Percentiles rank a stretch among this genome's conserved stretches.
phyloP scores from a whole-genome alignment of 1,140 invertebrate genomes.

The Stratiolaelaps scimitus region DNA sequence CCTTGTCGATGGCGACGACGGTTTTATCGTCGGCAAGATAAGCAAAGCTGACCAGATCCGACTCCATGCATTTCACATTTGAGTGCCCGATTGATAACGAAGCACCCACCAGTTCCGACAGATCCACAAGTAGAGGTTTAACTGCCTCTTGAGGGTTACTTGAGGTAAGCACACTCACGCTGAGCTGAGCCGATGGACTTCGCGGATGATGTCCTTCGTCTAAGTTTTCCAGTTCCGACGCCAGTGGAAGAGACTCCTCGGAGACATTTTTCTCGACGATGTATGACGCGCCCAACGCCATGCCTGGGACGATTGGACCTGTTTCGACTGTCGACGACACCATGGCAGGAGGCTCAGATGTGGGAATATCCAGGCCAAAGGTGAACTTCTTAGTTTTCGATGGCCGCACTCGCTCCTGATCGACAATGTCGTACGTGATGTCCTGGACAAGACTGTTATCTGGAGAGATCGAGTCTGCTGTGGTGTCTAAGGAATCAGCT shows the following conservation, averaged over 20 bases:
- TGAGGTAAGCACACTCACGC: neutral
- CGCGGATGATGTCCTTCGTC: neutral
- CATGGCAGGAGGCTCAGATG: too few relatives aligned
- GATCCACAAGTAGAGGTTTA: too few relatives aligned
- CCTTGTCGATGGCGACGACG: too few relatives aligned
- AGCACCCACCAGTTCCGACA: too few relatives aligned
- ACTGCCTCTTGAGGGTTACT: neutral
- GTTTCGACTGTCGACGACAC: too few relatives aligned
- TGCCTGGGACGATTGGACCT: too few relatives aligned
- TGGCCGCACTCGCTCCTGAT: neutral
- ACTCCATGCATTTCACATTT: too few relatives aligned
- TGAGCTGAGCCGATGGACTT: conserved; percentile 2
- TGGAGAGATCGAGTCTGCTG: conserved; percentile 9
- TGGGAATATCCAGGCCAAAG: neutral
- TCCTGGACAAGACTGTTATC: conserved; percentile 15
- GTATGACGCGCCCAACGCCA: too few relatives aligned
- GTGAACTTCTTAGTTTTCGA: neutral
- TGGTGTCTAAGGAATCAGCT: conserved; percentile 20
- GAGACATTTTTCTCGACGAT: neutral
- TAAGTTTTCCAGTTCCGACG: conserved; percentile 1
- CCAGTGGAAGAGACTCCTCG: conserved; percentile 1
- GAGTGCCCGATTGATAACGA: too few relatives aligned
- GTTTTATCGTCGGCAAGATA: too few relatives aligned
- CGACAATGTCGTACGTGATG: conserved; percentile 14
- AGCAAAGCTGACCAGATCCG: too few relatives aligned